These are phyloP conservation scores for Varroa destructor DNA, from an alignment of 1,140 invertebrate species.

Conservation along the genomic window DNA sequence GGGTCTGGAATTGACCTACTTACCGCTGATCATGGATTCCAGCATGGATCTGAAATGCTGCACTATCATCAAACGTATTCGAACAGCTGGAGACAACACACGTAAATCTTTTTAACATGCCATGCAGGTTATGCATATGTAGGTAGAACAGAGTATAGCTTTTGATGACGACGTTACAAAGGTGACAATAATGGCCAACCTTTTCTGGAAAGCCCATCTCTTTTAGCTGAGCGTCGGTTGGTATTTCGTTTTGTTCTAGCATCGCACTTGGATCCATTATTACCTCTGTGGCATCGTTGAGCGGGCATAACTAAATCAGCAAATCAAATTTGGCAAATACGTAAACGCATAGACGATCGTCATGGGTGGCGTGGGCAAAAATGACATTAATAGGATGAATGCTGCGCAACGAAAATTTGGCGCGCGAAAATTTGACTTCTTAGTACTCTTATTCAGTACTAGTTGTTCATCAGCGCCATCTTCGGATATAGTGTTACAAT, in stretches of 20 bases:
- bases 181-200: slow-evolving; percentile 36
- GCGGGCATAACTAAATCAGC: background rate
- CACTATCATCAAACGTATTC: slow-evolving; percentile 33
- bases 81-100: slow-evolving; percentile 35
- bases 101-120: slow-evolving; percentile 35
- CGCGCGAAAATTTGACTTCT: no score
- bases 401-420: no score
- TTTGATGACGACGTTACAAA: slow-evolving; percentile 37
- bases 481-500: no score
- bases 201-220: slow-evolving; percentile 35
- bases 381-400: background rate
- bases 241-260: slow-evolving; percentile 31
- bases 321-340: background rate
- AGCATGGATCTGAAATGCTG: slow-evolving; percentile 33
- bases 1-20: background rate
- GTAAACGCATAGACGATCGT: background rate
- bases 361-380: no score
- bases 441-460: no score
- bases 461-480: no score
- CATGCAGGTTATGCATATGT: slow-evolving; percentile 37
- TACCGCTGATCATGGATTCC: slow-evolving; percentile 32
- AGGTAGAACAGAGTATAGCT: slow-evolving; percentile 36
- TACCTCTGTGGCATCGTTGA: no score
- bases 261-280: background rate
- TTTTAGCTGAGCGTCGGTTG: slow-evolving; percentile 33